Evolutionary conservation across 1,140 invertebrate genomes (phyloP), one percentile per base, ranked within the genome.

Genomic region (Scylla paramamosain): DNA sequence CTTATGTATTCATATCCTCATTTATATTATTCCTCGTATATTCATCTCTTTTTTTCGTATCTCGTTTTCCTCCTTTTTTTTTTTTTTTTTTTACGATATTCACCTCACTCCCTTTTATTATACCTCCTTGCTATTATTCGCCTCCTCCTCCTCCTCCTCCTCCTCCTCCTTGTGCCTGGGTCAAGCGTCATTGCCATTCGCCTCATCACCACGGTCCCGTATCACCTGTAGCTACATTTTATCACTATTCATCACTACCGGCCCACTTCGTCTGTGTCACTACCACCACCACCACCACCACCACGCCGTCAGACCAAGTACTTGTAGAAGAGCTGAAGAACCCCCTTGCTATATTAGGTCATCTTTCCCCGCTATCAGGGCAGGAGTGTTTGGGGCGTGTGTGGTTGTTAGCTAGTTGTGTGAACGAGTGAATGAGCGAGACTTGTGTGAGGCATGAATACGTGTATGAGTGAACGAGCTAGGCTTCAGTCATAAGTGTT

Each of bases 71-170:
- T 39, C 39, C 39, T 2, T 39, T 6, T 39, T 39, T 39, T 39
- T 39, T 39, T 2, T 39, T 6, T 39, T 39, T 39, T 39, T 39
- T 39, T 39, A 39, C 39, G 39, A 39, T 39, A 39, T 39, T 39
- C 39, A 39, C 39, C 6, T 39, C 39, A 2, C 39, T 2, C 39
- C 39, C 39, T 39, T 39, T 39, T 39, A 1, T 39, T 39, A 39
- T 2, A 39, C 39, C 1, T 39, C 1, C 39, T 6, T 39, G 39
- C 39, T 39, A 39, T 39, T 39, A 39, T 20, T 59, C 10, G 10
- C 52, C 67, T 77, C 67, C 67, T 77, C 67, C 67, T 77, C 67
- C 67, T 77, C 67, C 67, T 77, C 67, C 67, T 77, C 67, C 67
- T 77, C n/a, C 25, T 77, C n/a, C n/a, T 77, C 67, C 67, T n/a